Evolutionary conservation across 2,888 invertebrate genomes (phyloP), one percentile per base, ranked within the genome.

Genomic region (Tenodera sinensis): DNA sequence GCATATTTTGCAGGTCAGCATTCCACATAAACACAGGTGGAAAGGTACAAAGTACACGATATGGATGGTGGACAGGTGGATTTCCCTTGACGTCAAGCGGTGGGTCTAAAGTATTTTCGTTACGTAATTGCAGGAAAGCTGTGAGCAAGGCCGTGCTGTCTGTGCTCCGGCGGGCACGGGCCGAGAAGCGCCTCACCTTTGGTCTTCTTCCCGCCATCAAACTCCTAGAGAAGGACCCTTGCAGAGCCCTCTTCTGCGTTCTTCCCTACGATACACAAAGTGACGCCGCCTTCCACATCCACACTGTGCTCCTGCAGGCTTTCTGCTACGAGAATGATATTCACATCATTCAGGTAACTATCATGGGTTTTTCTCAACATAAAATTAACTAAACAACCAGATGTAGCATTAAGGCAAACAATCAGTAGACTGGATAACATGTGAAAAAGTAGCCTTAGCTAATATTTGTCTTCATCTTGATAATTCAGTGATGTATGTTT

Each of bases 251-350:
- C 0, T 95, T 96, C 92, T 97, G 97, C 92, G 89, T 90, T 81
- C 54, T 90, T 25, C 90, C 90, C 0, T 92, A 92, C 87, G 91
- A 90, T 71, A 86, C 84, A 27, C 92, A 92, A 25, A 91, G 92
- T 4, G 97, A 97, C 93, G 95, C 96, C 47, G 96, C 96, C 8
- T 88, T 90, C 3, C 96, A 96, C 12, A 96, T 97, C 94, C 97
- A 97, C 92, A 96, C 96, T 92, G 97, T 97, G 8, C 94, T 97
- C 0, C 93, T 97, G 71, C 96, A 97, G 92, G 97, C 97, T 0
- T 97, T 96, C 92, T 97, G 97, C 93, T 96, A 95, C 83, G 97
- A 97, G 93, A 96, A 97, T 90, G 96, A 96, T 91, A 97, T 97
- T 92, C 96, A 96, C 92, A 96, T 96, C 88, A 95, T 97, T 91